Evolutionary conservation across 2,113 vertebrate genomes (phyloP).

Genomic region (Strix aluco): DNA sequence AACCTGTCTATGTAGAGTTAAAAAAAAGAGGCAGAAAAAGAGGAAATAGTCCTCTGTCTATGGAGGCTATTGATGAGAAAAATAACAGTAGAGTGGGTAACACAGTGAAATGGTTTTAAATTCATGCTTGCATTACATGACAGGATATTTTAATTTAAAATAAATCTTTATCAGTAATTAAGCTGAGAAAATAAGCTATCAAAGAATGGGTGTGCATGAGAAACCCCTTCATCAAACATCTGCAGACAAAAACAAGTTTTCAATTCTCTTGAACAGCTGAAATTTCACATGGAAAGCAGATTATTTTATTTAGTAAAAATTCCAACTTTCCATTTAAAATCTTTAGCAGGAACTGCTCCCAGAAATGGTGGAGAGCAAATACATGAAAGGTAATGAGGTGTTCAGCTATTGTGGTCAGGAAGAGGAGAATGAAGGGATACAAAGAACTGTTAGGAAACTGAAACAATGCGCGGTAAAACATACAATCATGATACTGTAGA

Average conservation of each 20-base stretch:
- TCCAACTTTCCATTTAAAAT: background rate
- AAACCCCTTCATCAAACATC: background rate
- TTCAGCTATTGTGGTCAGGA: background rate
- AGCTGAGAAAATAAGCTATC: background rate
- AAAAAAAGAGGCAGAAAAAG: background rate
- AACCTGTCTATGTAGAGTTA: fast-evolving
- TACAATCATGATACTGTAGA: background rate
- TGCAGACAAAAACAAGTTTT: background rate
- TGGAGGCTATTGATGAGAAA: background rate
- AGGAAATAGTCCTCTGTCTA: background rate
- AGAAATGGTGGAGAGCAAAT: background rate
- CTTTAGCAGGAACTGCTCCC: background rate
- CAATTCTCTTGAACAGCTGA: background rate
- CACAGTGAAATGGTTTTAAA: background rate
- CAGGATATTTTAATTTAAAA: background rate
- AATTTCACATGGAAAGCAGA: background rate
- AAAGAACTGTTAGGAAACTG: background rate
- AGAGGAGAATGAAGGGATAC: background rate
- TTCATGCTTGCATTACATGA: background rate
- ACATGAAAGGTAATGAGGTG: background rate
- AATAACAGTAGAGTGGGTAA: background rate
- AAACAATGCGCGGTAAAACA: background rate
- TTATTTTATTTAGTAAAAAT: background rate
- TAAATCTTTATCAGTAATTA: background rate
- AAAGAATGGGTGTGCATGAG: background rate